Base-by-base conservation (phyloP, 2,797 vertebrate genomes). In the Sandelia bainsii region DNA sequence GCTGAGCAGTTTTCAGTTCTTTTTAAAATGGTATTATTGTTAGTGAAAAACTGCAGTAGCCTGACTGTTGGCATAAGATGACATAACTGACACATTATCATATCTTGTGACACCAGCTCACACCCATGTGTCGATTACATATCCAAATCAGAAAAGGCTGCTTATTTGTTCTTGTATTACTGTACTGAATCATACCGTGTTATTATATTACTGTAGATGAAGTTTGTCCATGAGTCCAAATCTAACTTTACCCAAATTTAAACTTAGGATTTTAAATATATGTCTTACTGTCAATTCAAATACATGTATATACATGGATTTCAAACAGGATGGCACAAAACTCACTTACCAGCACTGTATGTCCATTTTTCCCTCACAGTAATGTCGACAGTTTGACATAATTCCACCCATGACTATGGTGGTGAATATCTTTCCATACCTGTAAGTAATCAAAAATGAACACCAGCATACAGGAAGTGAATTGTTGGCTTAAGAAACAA, bases 391-490 rank as follows among this genome's bases (percentile, higher is more conserved):
- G 22, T 22, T 20, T 34, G n/a, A 65, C 0, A 10, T n/a, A 42
- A 42, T 20, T 59, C 39, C 46, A 72, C 60, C 37, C 69, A 89
- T 90, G 89, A 48, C 22, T 44, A 0, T 0, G 11, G 4, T 5
- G 1, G 12, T 1, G 6, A 54, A 9, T 69, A 46, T 77, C 51
- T 27, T 87, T 57, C n/a, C 7, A 40, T 71, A 62, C 51, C 0
- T 91, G 90, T 92, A 78, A 90, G 88, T 89, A 58, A 23, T 16
- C 20, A 65, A 23, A n/a, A 49, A 48, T 16, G 0, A 59, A 61
- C 51, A 11, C 79, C 14, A 25, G 9, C 12, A 34, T 20, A 20
- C n/a, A 42, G 0, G 3, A 70, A 19, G 19, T 3, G 7, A 34
- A 22, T 5, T 56, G 8, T 7, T 34, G 11, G 22, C 6, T 17